Conservation (phyloP, 2,797 vertebrate species). For the Thripadectes ignobilis region DNA sequence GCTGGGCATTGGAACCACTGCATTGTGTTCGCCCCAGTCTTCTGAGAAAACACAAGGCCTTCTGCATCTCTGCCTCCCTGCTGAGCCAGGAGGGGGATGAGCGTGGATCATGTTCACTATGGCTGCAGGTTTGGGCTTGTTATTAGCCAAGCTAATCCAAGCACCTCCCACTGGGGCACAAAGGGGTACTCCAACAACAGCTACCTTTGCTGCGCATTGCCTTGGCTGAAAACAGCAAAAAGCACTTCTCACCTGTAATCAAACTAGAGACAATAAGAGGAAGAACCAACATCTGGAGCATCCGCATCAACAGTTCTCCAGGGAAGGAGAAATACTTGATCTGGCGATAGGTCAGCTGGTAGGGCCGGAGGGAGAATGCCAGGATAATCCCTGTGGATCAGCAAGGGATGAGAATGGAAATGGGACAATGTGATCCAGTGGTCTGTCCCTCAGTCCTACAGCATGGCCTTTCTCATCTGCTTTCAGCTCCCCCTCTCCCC, state of each 20-base stretch:
- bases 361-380: slow-evolving; percentile 87
- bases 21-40: background rate
- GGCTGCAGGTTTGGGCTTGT: background rate
- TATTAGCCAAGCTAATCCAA: background rate
- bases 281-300: slow-evolving; percentile 96
- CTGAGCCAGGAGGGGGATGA: background rate
- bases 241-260: slow-evolving; percentile 85
- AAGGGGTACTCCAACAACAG: background rate
- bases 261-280: slow-evolving; percentile 95
- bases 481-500: background rate
- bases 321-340: slow-evolving; percentile 97
- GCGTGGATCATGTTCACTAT: background rate
- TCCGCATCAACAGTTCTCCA: slow-evolving; percentile 94
- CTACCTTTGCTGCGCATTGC: background rate
- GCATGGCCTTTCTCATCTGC: background rate
- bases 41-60: background rate
- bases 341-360: slow-evolving; percentile 87
- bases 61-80: background rate
- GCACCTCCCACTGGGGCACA: background rate
- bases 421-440: background rate
- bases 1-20: background rate
- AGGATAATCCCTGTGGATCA: slow-evolving; percentile 83
- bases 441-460: background rate
- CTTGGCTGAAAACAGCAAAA: background rate
- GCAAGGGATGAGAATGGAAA: slow-evolving; percentile 6